These are phyloP conservation scores for Notiomystis cincta DNA, from an alignment of 2,113 vertebrate species.

Conservation along the genomic window DNA sequence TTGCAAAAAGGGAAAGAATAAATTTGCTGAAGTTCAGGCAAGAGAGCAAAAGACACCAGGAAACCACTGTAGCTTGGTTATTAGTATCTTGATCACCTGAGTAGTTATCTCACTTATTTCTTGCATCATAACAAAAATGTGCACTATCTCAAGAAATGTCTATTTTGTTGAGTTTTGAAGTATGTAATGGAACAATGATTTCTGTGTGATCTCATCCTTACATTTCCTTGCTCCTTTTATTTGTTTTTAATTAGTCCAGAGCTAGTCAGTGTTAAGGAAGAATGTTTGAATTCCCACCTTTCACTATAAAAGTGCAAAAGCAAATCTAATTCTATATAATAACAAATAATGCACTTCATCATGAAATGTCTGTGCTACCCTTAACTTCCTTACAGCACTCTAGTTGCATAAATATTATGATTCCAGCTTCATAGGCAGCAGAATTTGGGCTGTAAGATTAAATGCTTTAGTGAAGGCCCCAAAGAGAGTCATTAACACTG, in stretches of 20 bases:
- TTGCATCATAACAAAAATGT: background rate
- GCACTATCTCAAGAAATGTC: background rate
- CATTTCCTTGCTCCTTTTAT: background rate
- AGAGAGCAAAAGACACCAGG: background rate
- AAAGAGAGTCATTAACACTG: background rate
- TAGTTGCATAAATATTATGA: background rate
- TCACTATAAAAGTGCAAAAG: background rate
- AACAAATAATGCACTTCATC: background rate
- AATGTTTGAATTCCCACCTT: background rate
- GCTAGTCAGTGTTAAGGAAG: background rate
- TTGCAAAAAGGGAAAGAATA: background rate
- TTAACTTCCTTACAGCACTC: background rate
- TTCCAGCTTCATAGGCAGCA: background rate
- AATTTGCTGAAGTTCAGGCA: background rate
- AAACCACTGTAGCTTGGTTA: background rate
- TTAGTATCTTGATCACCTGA: background rate
- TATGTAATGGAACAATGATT: background rate
- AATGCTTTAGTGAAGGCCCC: background rate
- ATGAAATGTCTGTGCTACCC: background rate
- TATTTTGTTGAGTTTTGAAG: background rate
- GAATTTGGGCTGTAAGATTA: background rate
- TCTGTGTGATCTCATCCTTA: background rate
- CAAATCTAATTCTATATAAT: background rate
- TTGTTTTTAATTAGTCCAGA: background rate
- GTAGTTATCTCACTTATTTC: background rate